phyloP scores from a whole-genome alignment of 2,797 vertebrate genomes.

The Myotis planiceps region DNA sequence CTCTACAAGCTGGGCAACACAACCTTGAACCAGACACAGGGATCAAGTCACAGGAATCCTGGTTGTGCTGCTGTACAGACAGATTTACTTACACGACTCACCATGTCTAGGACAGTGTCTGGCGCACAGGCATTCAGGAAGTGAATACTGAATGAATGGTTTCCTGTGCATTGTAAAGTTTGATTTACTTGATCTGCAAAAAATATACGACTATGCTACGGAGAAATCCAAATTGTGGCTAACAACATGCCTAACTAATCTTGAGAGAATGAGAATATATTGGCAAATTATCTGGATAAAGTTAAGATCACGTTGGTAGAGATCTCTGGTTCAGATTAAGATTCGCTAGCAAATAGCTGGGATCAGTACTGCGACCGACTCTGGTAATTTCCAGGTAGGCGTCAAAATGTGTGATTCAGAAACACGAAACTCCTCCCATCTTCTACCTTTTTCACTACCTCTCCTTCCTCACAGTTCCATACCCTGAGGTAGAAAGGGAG shows the following conservation, averaged over 20 bases:
- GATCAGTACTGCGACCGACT: neutral
- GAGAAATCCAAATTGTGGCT: conserved; percentile 18
- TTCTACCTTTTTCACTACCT: conserved; percentile 37
- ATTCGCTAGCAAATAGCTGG: neutral
- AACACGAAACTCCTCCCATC: neutral
- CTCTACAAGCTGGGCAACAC: neutral
- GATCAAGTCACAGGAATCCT: neutral
- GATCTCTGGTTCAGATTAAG: neutral
- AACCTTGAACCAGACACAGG: neutral
- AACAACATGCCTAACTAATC: neutral
- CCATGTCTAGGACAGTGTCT: neutral
- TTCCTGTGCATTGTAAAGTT: neutral
- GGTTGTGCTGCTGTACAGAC: neutral
- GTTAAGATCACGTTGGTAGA: neutral
- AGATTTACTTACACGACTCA: neutral
- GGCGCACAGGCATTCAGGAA: neutral
- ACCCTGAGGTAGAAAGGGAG: conserved; percentile 11
- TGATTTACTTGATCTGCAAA: neutral
- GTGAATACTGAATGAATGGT: neutral
- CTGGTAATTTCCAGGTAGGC: neutral
- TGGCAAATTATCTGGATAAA: neutral
- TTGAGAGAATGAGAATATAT: neutral
- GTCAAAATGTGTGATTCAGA: neutral
- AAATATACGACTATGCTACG: neutral
- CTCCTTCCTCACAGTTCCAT: conserved; percentile 14